Evolutionary conservation across 2,797 vertebrate species (phyloP).

Genomic region (Kryptolebias ocellatus): DNA sequence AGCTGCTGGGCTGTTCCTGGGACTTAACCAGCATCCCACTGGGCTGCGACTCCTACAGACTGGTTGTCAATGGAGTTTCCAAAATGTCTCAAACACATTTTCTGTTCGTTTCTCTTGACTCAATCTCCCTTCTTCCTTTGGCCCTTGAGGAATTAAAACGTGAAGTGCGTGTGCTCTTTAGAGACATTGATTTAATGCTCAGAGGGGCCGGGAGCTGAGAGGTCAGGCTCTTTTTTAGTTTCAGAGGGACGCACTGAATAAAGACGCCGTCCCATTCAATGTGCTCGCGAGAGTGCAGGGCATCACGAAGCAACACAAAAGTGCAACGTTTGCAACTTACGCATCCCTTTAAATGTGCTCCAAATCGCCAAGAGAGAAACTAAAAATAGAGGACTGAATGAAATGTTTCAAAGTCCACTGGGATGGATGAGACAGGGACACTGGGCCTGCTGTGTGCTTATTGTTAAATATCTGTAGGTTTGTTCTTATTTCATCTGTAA

Average conservation of each 20-base stretch:
- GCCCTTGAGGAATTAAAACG: constrained; percentile 12
- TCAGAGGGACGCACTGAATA: constrained; percentile 28
- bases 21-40: too few species aligned
- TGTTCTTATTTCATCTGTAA: too few species aligned
- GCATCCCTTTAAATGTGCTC: constrained; percentile 45
- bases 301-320: constrained; percentile 54
- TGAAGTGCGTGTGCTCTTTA: constrained; percentile 6
- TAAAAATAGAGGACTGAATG: constrained; percentile 62
- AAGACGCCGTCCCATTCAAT: constrained; percentile 40
- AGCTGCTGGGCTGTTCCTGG: too few species aligned
- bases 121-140: background rate
- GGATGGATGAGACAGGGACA: constrained; percentile 27
- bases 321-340: constrained; percentile 51
- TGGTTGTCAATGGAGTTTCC: too few species aligned
- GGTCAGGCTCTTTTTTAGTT: constrained; percentile 29
- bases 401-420: constrained; percentile 43
- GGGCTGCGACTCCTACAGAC: too few species aligned
- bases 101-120: background rate
- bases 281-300: constrained; percentile 30
- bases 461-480: constrained; percentile 22
- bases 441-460: constrained; percentile 18
- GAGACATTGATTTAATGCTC: constrained; percentile 32
- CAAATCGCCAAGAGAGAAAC: constrained; percentile 31
- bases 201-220: constrained; percentile 29
- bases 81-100: too few species aligned